These are phyloP conservation scores for Neoseiulus cucumeris DNA, from an alignment of 1,140 invertebrate genomes.

Conservation along the genomic window DNA sequence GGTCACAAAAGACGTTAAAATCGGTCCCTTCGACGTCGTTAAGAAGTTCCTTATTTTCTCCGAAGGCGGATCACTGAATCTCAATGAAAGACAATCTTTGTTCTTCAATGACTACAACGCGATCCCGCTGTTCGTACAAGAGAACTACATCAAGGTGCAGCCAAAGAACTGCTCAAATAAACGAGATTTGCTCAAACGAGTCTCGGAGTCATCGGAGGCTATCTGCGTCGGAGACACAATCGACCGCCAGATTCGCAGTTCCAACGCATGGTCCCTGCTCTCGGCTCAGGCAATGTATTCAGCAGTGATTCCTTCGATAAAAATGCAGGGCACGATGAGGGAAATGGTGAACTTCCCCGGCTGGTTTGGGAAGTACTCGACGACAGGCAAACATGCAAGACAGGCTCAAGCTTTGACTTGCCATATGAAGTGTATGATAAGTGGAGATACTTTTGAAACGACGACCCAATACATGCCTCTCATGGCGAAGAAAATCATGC, in stretches of 20 bases:
- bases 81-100: constrained; percentile 26
- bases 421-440: neutral
- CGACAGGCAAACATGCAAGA: constrained; percentile 48
- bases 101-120: constrained; percentile 96
- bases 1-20: constrained; percentile 54
- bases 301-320: constrained; percentile 67
- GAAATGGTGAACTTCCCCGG: constrained; percentile 68
- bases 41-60: constrained; percentile 60
- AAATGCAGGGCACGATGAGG: constrained; percentile 52
- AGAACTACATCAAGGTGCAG: constrained; percentile 68
- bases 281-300: constrained; percentile 67
- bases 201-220: constrained; percentile 58
- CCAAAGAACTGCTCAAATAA: constrained; percentile 30
- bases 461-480: constrained; percentile 59
- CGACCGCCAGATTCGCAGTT: constrained; percentile 52
- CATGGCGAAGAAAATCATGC: constrained; percentile 45
- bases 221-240: constrained; percentile 67
- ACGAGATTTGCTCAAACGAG: constrained; percentile 22
- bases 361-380: constrained; percentile 91
- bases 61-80: constrained; percentile 38
- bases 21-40: constrained; percentile 84
- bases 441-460: constrained; percentile 29
- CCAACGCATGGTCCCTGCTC: constrained; percentile 67
- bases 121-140: constrained; percentile 84
- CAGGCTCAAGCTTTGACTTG: constrained; percentile 31